Evolutionary conservation across 2,797 vertebrate species (phyloP).

Genomic region (Adelosebastes latens): DNA sequence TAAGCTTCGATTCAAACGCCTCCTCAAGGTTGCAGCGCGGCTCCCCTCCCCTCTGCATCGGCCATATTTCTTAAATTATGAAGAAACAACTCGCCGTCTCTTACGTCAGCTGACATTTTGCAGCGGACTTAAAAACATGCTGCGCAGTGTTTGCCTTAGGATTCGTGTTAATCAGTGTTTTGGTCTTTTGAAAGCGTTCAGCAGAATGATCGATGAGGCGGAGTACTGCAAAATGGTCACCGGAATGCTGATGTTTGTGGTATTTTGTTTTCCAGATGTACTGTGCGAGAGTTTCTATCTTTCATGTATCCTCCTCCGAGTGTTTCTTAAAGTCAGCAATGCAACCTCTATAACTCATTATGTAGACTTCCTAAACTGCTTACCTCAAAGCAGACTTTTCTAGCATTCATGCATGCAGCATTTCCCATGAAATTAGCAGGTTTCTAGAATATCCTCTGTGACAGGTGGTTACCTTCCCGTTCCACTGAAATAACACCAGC

Average conservation of each 20-base stretch:
- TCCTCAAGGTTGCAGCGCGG: neutral
- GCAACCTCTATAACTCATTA: neutral
- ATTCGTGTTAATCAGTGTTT: constrained; percentile 14
- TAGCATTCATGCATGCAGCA: neutral
- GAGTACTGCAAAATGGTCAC: neutral
- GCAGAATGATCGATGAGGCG: constrained; percentile 41
- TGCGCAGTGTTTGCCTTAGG: neutral
- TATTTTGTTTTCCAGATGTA: neutral
- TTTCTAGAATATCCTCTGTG: constrained; percentile 14
- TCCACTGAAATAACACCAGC: neutral
- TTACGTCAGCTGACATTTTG: constrained; percentile 7
- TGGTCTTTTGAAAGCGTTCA: neutral
- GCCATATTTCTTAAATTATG: constrained; percentile 4
- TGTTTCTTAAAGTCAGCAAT: neutral
- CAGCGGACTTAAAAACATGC: constrained; percentile 1
- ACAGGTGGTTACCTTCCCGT: constrained; percentile 1
- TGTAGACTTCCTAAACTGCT: neutral
- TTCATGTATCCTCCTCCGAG: neutral
- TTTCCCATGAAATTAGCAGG: constrained; percentile 13
- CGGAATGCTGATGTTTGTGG: constrained; percentile 30
- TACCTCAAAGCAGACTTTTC: neutral
- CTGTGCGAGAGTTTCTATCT: neutral
- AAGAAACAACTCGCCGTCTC: neutral
- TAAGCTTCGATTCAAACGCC: neutral
- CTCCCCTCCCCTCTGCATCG: neutral